phyloP scores from a whole-genome alignment of 2,888 invertebrate species.

The Eupithecia vulgata region DNA sequence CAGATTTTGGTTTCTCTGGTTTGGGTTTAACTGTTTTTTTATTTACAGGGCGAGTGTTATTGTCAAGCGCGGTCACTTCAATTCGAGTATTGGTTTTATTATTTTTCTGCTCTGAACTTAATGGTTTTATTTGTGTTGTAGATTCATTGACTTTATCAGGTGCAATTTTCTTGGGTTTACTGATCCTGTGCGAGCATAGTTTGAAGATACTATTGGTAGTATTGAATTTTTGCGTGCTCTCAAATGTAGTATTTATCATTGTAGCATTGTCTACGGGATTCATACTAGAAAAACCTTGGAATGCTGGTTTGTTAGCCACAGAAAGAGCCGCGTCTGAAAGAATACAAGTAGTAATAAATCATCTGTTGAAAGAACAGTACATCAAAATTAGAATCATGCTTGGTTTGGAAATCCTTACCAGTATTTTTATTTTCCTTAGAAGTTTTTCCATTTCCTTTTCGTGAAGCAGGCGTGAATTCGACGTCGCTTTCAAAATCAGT shows the following conservation, averaged over 20 bases:
- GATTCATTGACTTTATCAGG: background rate
- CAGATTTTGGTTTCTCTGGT: conserved; percentile 20
- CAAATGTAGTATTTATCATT: conserved; percentile 37
- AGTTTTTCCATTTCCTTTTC: conserved; percentile 28
- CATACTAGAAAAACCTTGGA: conserved; percentile 19
- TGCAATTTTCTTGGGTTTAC: conserved; percentile 29
- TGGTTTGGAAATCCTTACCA: conserved; percentile 32
- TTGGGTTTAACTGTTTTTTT: conserved; percentile 5
- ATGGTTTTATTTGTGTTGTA: conserved; percentile 39
- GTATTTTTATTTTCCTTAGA: conserved; percentile 43
- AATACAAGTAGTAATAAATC: background rate
- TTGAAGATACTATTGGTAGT: conserved; percentile 40
- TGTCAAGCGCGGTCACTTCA: conserved; percentile 6
- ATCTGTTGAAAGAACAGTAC: background rate
- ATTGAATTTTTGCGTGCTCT: conserved; percentile 45
- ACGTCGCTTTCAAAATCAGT: conserved; percentile 71
- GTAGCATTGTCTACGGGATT: conserved; percentile 37
- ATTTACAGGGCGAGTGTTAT: background rate
- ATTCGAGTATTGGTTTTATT: conserved; percentile 3
- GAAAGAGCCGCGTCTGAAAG: conserved; percentile 29
- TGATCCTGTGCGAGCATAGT: conserved; percentile 49
- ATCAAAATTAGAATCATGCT: background rate
- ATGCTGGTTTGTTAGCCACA: conserved; percentile 11
- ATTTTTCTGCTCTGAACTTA: conserved; percentile 25
- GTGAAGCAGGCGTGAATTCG: conserved; percentile 40